phyloP scores from a whole-genome alignment of 2,113 vertebrate genomes.

The Castor canadensis region DNA sequence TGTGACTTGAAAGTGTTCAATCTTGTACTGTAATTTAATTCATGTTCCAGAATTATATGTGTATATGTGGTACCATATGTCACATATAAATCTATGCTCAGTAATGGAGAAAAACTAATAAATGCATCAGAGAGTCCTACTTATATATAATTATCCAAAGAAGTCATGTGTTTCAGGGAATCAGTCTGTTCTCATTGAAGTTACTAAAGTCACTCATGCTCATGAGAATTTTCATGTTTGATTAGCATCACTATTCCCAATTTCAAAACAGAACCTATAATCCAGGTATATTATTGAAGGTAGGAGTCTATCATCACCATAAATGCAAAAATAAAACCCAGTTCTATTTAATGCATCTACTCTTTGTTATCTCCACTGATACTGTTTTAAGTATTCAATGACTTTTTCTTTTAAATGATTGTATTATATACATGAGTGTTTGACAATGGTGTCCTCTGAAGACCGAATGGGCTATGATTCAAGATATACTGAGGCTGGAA shows the following conservation, averaged over 20 bases:
- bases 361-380: neutral
- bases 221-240: conserved; percentile 2
- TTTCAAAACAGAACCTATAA: conserved; percentile 51
- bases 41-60: conserved; percentile 41
- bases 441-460: neutral
- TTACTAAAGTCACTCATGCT: neutral
- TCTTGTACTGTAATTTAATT: conserved; percentile 31
- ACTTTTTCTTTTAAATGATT: conserved; percentile 42
- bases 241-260: conserved; percentile 9
- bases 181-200: conserved; percentile 17
- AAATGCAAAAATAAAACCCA: conserved; percentile 17
- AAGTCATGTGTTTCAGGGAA: neutral
- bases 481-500: neutral
- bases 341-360: conserved; percentile 15
- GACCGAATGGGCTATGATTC: neutral
- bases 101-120: conserved; percentile 38
- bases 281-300: neutral
- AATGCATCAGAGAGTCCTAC: neutral
- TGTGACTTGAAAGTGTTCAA: conserved; percentile 42
- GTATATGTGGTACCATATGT: neutral
- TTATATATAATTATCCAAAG: conserved; percentile 6
- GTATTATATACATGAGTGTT: neutral
- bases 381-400: neutral
- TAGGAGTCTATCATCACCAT: conserved; percentile 17
- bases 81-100: conserved; percentile 22